These are phyloP conservation scores for Ahaetulla prasina DNA, from an alignment of 2,113 vertebrate genomes.

Conservation along the genomic window DNA sequence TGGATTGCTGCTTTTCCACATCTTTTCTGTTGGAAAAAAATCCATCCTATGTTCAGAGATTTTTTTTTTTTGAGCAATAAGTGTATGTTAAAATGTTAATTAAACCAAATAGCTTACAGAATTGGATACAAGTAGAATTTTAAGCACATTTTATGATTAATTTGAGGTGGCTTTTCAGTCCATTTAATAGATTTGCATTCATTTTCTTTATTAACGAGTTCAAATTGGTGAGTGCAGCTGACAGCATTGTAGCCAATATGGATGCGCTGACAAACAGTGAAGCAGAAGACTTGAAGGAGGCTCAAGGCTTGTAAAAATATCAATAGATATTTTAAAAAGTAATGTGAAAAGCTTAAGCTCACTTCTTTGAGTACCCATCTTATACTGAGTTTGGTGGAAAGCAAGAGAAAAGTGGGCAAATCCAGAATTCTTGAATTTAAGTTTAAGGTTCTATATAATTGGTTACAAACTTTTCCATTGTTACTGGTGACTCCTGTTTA, in stretches of 20 bases:
- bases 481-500: not conserved
- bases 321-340: not conserved
- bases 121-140: not conserved
- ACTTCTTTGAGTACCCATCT: not conserved
- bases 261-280: not conserved
- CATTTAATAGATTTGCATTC: not conserved
- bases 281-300: not conserved
- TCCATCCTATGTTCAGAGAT: not conserved
- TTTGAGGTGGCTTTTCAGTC: not conserved
- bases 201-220: not conserved
- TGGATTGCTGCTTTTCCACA: not conserved
- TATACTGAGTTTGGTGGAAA: not conserved
- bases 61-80: not conserved
- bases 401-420: not conserved
- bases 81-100: not conserved
- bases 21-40: not conserved
- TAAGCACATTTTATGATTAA: not conserved
- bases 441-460: not conserved
- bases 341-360: not conserved
- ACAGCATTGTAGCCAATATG: not conserved
- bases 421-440: not conserved
- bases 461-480: not conserved
- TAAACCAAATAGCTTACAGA: not conserved
- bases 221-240: not conserved
- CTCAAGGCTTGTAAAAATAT: not conserved